phyloP scores from a whole-genome alignment of 2,888 invertebrate genomes.

The Shargacucullia verbasci region DNA sequence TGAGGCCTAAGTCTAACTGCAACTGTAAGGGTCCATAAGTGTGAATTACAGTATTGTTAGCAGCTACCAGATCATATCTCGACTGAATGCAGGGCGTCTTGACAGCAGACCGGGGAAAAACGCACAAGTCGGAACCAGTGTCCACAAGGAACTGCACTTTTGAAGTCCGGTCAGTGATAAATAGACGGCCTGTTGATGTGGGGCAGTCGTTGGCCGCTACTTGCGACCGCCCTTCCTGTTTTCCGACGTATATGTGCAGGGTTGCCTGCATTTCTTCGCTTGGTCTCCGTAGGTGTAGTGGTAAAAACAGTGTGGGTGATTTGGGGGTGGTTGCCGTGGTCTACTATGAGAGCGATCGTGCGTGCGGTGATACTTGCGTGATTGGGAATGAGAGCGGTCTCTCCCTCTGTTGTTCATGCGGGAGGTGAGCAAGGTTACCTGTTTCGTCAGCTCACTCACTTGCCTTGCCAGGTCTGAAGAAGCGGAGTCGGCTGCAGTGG shows the following conservation, averaged over 20 bases:
- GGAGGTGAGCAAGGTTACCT: neutral
- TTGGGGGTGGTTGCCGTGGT: neutral
- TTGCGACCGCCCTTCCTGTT: constrained; percentile 7
- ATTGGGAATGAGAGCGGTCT: neutral
- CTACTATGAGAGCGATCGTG: neutral
- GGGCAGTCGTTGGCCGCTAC: constrained; percentile 8
- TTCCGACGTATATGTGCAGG: constrained; percentile 4
- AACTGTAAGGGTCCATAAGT: neutral
- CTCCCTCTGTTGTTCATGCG: neutral
- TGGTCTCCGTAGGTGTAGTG: constrained; percentile 1
- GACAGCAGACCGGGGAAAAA: constrained; percentile 4
- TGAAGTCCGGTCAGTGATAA: constrained; percentile 11
- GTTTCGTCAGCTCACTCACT: neutral
- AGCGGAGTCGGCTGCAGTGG: neutral
- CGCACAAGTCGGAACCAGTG: constrained; percentile 9
- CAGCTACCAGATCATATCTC: neutral
- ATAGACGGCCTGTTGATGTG: constrained; percentile 1
- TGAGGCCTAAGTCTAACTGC: constrained; percentile 5
- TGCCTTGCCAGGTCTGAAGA: neutral
- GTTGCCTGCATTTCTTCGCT: neutral
- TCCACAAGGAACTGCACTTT: neutral
- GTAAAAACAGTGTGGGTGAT: constrained; percentile 8
- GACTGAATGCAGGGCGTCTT: neutral
- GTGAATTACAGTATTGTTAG: constrained; percentile 6
- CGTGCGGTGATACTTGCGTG: neutral